phyloP scores from a whole-genome alignment of 2,888 invertebrate genomes.

The Drosophila kanekoi region DNA sequence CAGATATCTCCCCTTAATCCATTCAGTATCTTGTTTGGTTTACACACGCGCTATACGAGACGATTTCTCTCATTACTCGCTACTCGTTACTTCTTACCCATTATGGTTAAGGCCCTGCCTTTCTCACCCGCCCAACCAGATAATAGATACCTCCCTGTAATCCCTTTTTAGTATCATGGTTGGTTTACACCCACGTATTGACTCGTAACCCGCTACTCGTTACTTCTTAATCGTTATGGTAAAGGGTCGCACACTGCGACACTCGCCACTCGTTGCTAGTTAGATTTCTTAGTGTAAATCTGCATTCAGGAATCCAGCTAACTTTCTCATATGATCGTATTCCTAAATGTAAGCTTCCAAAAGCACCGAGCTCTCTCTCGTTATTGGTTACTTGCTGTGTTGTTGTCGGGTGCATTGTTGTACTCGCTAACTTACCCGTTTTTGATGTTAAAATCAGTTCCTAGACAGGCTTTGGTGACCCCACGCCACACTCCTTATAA shows the following conservation, averaged over 20 bases:
- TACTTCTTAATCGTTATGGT: slow-evolving; percentile 13
- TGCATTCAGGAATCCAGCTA: no score
- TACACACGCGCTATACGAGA: no score
- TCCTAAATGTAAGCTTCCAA: no score
- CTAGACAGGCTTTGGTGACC: not conserved
- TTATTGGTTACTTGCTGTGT: no score
- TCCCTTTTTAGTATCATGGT: not conserved
- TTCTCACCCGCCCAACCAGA: not conserved
- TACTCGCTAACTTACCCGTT: not conserved
- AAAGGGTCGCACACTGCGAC: not conserved
- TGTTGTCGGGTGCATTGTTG: not conserved
- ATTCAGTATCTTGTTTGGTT: no score
- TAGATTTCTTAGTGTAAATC: no score
- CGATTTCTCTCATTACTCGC: not conserved
- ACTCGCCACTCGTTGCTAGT: not conserved
- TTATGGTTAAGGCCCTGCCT: slow-evolving; percentile 3
- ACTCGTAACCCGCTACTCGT: slow-evolving; percentile 2
- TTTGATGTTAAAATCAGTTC: slow-evolving; percentile 2
- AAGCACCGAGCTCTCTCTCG: no score
- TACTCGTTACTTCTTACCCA: slow-evolving; percentile 7
- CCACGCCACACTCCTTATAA: not conserved
- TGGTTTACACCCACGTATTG: not conserved
- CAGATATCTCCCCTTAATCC: no score
- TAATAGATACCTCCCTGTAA: no score
- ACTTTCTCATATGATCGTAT: no score